Base-by-base conservation (phyloP, 2,113 vertebrate genomes). In the Willisornis vidua region DNA sequence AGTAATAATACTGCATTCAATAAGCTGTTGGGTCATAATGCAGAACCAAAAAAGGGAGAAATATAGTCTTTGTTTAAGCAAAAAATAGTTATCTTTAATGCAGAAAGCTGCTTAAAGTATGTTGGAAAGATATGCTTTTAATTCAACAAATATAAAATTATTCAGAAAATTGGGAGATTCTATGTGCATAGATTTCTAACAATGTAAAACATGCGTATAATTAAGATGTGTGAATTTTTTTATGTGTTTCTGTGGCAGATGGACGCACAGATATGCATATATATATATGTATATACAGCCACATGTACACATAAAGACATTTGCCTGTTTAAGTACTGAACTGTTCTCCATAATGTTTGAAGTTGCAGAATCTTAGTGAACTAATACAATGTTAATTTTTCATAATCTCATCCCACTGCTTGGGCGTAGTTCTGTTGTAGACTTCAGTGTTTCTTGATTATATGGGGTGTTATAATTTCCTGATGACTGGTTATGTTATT, bases 401-500 rank as follows among this genome's bases (percentile, higher is more conserved):
- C 70, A 19, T 81, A 70, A 57, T 90, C 75, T 39, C 10, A 39
- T 89, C 61, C 29, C 6, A 20, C 37, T 81, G 6, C 29, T 8
- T 66, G 16, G 65, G 55, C 66, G 45, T 59, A 79, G 66, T 29
- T 89, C 71, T 68, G 2, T 76, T 75, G 54, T 11, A 39, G 54
- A 54, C 28, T 35, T 61, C n/a, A 48, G 63, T 87, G 59, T 67
- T 91, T 74, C 41, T 85, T 85, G 62, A 74, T 90, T 93, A 89
- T 89, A 58, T 89, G 87, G 68, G 73, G 90, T 96, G 78, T 88
- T 96, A 70, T 61, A 87, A 75, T 95, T 95, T 95, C 80, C 92
- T 74, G 89, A 84, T 89, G 92, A 85, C 80, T 89, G 68, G 41
- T 93, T 95, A 92, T 95, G 66, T 94, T 94, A 93, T 92, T 96